Base-by-base conservation (phyloP, 2,888 invertebrate species). In the Noctua pronuba region DNA sequence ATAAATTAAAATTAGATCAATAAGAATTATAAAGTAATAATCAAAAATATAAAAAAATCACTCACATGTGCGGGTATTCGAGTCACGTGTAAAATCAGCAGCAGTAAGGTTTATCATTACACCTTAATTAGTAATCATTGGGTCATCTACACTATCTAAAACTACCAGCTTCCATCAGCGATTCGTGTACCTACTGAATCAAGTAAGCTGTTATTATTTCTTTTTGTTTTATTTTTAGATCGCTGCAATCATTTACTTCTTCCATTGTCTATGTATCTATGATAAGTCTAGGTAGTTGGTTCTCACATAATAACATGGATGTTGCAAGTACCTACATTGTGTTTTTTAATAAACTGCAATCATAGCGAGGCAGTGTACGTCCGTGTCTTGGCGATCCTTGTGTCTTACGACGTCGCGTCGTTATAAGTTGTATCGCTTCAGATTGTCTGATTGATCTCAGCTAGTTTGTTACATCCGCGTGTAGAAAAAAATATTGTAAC, bases 401-500 rank as follows among this genome's bases (percentile, higher is more conserved):
- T 66, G 62, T 70, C 73, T 38, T 38, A 13, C n/a, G 46, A 64
- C 67, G 85, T 67, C 66, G 85, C 67, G 85, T 74, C 66, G 85
- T 89, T 80, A 86, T 88, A 86, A 88, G 85, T 87, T 84, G 80
- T 76, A 65, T 69, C 70, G 60, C 74, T 84, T 82, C 77, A 86
- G 78, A 82, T 88, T 84, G 49, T 58, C 80, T 88, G 90, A 88
- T 90, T 88, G 88, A 85, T 84, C 82, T 71, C 76, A 73, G 77
- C 84, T 38, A 31, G 11, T 38, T 78, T 86, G 82, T 82, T 75
- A 84, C 75, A 84, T 85, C 82, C 82, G 86, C 58, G 73, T 83
- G 62, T 41, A 28, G 35, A 79, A 84, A 86, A 86, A 84, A 82
- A 73, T 55, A 38, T 7, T 5, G 7, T 13, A n/a, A 66, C 6